Evolutionary conservation across 1,140 invertebrate species (phyloP), one percentile per base, ranked within the genome.

Genomic region (Lerema accius): DNA sequence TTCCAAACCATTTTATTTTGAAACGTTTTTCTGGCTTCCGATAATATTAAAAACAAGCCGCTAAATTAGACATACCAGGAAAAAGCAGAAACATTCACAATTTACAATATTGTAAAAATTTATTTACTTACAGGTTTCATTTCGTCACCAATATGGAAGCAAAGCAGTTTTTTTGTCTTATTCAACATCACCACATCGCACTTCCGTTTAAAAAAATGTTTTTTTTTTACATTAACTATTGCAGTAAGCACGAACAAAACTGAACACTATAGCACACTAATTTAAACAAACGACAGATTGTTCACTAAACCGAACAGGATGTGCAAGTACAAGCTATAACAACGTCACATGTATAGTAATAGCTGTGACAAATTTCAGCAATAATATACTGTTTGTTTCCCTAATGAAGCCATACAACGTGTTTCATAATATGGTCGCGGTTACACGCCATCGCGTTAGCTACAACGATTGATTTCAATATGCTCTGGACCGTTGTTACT

Each of bases 401-500:
- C 15, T 11, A 51, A 19, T 16, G 10, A n/a, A 39, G 14, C 16
- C 17, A 39, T 19, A 37, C 23, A 46, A 7, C 16, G 19, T 23
- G 45, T 48, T 48, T 48, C 45, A 46, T 23, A 43, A 43, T 43
- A 13, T 48, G 17, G 3, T 14, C 45, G 45, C 45, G 17, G 43
- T 23, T 26, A 14, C 2, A 26, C 6, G 17, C 19, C 4, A 11
- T 28, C 11, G 17, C 0, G 19, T 13, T 7, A 19, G 15, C 35
- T 37, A 37, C 19, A 23, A 23, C 39, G 14, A 42, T 11, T 11
- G 43, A 46, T 46, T 46, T 46, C 43, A 46, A 46, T 19, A 43
- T 10, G 10, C 9, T 32, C 28, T 32, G 28, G 28, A 32, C 7
- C 28, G 28, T n/a, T 23, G 42, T 43, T 43, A 17, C 3, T 43